These are phyloP conservation scores for Nymphalis c-album DNA, from an alignment of 2,888 invertebrate species.

Conservation along the genomic window DNA sequence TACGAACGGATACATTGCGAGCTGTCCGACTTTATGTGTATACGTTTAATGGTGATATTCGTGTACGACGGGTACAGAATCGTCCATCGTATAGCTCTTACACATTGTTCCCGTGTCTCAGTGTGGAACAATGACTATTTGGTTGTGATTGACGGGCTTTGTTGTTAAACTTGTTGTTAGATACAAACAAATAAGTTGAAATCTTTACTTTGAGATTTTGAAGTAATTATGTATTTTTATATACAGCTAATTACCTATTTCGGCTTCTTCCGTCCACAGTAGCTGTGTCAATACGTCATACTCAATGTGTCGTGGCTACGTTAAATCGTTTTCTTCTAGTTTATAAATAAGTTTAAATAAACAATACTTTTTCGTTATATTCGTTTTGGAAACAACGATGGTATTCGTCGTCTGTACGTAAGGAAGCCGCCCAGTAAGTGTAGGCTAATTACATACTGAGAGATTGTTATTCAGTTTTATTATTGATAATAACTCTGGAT, in stretches of 20 bases:
- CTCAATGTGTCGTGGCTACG: too few relatives aligned
- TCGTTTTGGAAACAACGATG: too few relatives aligned
- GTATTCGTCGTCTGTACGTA: too few relatives aligned
- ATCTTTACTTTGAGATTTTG: background rate
- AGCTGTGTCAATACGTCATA: too few relatives aligned
- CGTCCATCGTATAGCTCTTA: background rate
- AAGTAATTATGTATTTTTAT: too few relatives aligned
- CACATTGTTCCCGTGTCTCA: background rate
- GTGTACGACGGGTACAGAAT: background rate
- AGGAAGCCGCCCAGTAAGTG: too few relatives aligned
- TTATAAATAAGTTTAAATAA: too few relatives aligned
- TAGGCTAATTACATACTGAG: background rate
- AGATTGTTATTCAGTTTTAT: background rate
- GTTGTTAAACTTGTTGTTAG: background rate
- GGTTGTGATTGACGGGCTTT: conserved; percentile 12
- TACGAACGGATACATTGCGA: conserved; percentile 1
- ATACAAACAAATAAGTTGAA: background rate
- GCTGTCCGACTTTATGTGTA: background rate
- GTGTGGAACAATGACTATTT: conserved; percentile 14
- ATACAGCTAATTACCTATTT: too few relatives aligned
- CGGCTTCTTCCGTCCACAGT: too few relatives aligned
- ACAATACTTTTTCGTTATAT: too few relatives aligned
- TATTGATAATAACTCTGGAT: background rate
- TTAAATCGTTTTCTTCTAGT: too few relatives aligned
- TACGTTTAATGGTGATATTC: background rate